A percentile compares a stretch with the other conserved stretches of the same genome.
These are phyloP conservation scores for Druon quercuslanigerum DNA, from an alignment of 1,140 invertebrate species.

Conservation along the genomic window DNA sequence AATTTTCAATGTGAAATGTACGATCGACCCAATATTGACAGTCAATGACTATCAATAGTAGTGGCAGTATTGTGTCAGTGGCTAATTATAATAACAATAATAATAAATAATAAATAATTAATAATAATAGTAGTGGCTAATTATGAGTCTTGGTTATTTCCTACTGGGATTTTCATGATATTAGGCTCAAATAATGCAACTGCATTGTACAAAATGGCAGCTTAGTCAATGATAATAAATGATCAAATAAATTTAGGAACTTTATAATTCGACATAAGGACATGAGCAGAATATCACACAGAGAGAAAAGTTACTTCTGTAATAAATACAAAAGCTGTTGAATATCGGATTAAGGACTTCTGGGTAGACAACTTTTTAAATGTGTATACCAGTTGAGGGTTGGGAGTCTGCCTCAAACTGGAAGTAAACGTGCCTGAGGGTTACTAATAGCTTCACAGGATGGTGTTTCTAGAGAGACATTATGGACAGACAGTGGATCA, in stretches of 20 bases:
- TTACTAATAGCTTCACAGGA: conserved; percentile 19
- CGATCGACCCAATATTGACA: too few species aligned
- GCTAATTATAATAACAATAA: too few species aligned
- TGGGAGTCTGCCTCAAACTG: background rate
- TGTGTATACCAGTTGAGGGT: background rate
- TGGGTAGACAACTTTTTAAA: conserved; percentile 2
- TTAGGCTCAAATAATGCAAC: too few species aligned
- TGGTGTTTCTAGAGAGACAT: background rate
- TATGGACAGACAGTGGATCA: background rate
- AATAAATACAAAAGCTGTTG: conserved; percentile 16
- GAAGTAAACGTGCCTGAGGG: conserved; percentile 9
- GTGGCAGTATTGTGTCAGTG: too few species aligned
- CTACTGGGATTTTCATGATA: too few species aligned
- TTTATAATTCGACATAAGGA: background rate
- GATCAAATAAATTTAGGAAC: background rate
- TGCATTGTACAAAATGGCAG: too few species aligned
- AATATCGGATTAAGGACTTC: conserved; percentile 12
- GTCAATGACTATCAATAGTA: too few species aligned
- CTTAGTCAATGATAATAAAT: background rate
- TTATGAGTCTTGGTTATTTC: too few species aligned
- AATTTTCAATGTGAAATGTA: too few species aligned
- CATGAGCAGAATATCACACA: background rate
- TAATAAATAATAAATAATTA: too few species aligned
- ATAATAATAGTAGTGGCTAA: too few species aligned
- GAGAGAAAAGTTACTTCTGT: background rate